phyloP scores from a whole-genome alignment of 2,888 invertebrate genomes.

The Drosophila rellima region DNA sequence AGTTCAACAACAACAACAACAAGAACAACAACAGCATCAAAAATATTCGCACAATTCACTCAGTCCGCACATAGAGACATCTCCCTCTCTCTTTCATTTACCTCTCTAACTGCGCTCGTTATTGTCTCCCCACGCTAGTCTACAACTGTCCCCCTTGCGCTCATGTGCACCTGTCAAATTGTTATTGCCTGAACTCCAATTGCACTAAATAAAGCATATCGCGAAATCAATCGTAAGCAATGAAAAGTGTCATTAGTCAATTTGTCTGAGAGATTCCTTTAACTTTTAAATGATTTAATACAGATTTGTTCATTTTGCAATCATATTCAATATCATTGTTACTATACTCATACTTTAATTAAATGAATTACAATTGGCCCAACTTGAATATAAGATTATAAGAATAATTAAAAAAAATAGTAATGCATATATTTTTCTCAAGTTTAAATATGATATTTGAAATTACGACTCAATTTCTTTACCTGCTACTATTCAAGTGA shows the following conservation, averaged over 20 bases:
- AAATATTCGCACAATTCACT: constrained; percentile 61
- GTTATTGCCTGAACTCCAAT: constrained; percentile 24
- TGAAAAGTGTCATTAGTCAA: background rate
- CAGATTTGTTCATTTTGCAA: background rate
- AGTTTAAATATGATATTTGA: no score
- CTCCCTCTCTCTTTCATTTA: background rate
- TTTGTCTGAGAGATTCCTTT: background rate
- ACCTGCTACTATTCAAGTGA: background rate
- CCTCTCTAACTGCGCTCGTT: constrained; percentile 1
- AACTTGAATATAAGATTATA: no score
- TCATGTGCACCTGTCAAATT: constrained; percentile 47
- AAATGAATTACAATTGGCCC: no score
- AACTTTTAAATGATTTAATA: background rate
- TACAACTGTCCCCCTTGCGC: constrained; percentile 18
- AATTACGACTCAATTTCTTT: background rate
- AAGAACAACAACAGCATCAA: constrained; percentile 51
- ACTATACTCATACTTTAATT: background rate
- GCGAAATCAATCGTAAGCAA: background rate
- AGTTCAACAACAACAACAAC: constrained; percentile 51
- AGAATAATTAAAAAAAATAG: no score
- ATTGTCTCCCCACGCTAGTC: background rate
- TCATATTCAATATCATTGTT: background rate
- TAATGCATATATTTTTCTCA: no score
- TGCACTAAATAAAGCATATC: constrained; percentile 1
- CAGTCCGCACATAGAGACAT: constrained; percentile 29